Evolutionary conservation across 2,797 vertebrate species (phyloP), one percentile per base, ranked within the genome.

Genomic region (Scolopax rusticola): DNA sequence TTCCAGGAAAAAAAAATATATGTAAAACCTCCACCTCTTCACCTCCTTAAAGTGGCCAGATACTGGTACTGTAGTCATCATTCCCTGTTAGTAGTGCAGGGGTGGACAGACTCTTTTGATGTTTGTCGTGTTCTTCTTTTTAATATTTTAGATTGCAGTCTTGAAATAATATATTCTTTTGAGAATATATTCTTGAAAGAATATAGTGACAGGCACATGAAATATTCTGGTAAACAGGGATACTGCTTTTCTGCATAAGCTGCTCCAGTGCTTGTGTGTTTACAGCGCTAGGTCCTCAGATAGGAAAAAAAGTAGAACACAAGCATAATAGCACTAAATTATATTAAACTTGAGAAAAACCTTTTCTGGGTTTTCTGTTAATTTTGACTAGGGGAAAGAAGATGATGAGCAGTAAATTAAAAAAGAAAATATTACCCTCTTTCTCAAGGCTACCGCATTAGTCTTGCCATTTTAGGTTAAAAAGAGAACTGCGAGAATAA

Each of bases 251-350:
- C 78, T 89, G 33, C 32, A n/a, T 85, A 75, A 96, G 94, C 95
- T 96, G 94, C 86, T 96, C 78, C 75, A 75, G 45, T 89, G 84
- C 71, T 75, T 59, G 51, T 24, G 24, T 93, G 93, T 95, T 94
- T 95, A 96, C 90, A 95, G 83, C 0, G 0, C 45, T 93, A 82
- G 40, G 67, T 90, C 53, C 73, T 93, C 50, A 75, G 74, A 92
- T 17, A 87, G 76, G 91, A 83, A 91, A 53, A 78, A 65, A 23
- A 48, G 21, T 25, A 68, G 84, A 85, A 95, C 60, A 67, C 21
- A 57, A 80, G 68, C 60, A 41, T 82, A 85, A 85, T 74, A 89
- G 95, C 89, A 96, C 90, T 94, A 89, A 87, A 79, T 94, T 53
- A 16, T 67, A 41, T 60, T 85, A 64, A 87, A 90, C 78, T 80